phyloP scores from a whole-genome alignment of 2,797 vertebrate genomes.

The Sparidentex hasta region DNA sequence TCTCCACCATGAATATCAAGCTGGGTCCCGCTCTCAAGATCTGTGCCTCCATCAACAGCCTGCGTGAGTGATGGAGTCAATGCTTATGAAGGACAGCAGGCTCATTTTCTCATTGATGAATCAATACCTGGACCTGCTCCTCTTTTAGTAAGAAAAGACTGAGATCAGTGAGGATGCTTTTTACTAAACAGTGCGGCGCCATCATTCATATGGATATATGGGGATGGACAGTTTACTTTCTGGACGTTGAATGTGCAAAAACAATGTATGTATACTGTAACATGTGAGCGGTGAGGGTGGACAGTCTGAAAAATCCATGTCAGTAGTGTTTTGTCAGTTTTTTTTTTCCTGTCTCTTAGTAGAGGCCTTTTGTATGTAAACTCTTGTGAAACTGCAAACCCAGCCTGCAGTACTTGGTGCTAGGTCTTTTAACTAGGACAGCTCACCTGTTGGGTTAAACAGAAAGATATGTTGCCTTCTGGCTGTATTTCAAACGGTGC shows the following conservation, averaged over 20 bases:
- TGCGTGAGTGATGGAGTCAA: constrained; percentile 89
- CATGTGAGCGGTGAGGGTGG: constrained; percentile 47
- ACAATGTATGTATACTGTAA: constrained; percentile 44
- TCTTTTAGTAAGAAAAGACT: constrained; percentile 30
- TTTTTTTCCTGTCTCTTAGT: constrained; percentile 34
- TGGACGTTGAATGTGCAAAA: constrained; percentile 78
- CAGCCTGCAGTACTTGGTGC: constrained; percentile 51
- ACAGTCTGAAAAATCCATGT: constrained; percentile 42
- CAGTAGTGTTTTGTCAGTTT: constrained; percentile 39
- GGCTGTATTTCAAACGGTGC: constrained; percentile 75
- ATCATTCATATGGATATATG: constrained; percentile 33
- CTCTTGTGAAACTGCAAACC: constrained; percentile 59
- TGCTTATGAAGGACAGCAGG: background rate
- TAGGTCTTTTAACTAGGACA: constrained; percentile 54
- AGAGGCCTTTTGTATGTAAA: constrained; percentile 42
- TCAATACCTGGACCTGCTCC: constrained; percentile 28
- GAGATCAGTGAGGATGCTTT: constrained; percentile 22
- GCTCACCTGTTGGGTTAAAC: constrained; percentile 52
- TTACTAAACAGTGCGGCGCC: constrained; percentile 28
- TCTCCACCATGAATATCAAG: constrained; percentile 99
- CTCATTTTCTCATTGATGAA: constrained; percentile 18
- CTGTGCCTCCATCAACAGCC: constrained; percentile 97
- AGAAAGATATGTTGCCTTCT: constrained; percentile 75
- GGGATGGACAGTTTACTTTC: constrained; percentile 58
- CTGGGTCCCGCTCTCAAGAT: constrained; percentile 98